Conservation (phyloP, 2,888 invertebrate genomes). For the Alitta virens region DNA sequence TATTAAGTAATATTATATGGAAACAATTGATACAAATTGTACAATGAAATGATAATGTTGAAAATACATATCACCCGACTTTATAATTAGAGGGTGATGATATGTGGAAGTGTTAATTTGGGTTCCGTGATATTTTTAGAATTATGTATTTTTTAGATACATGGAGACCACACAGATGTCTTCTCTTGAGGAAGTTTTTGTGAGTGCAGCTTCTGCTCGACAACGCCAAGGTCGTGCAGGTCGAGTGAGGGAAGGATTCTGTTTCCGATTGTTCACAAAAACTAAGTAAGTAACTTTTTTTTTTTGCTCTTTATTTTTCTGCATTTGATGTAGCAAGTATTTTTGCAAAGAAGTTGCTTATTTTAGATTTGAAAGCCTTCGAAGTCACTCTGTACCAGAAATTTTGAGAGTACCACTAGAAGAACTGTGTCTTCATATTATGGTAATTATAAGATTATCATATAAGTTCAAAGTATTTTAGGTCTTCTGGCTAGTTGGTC, state of each 20-base stretch:
- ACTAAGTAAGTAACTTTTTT: conserved; percentile 32
- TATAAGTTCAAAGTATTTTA: no score
- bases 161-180: conserved; percentile 51
- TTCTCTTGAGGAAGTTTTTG: conserved; percentile 47
- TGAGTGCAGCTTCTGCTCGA: conserved; percentile 50
- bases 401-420: conserved; percentile 52
- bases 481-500: no score
- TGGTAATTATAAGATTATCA: conserved; percentile 33
- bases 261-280: conserved; percentile 48
- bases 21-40: no score
- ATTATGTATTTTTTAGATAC: conserved; percentile 35
- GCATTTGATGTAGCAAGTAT: no score
- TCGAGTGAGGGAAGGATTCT: conserved; percentile 46
- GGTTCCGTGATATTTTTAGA: neutral
- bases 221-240: conserved; percentile 53
- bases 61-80: no score
- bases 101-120: neutral
- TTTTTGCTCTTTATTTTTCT: neutral
- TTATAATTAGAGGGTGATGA: no score
- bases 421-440: conserved; percentile 52
- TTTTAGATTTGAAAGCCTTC: conserved; percentile 36
- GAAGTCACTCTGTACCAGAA: conserved; percentile 46
- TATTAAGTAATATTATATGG: no score
- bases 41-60: no score
- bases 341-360: neutral